Conservation (phyloP, 2,113 vertebrate species). For the Nerophis ophidion region DNA sequence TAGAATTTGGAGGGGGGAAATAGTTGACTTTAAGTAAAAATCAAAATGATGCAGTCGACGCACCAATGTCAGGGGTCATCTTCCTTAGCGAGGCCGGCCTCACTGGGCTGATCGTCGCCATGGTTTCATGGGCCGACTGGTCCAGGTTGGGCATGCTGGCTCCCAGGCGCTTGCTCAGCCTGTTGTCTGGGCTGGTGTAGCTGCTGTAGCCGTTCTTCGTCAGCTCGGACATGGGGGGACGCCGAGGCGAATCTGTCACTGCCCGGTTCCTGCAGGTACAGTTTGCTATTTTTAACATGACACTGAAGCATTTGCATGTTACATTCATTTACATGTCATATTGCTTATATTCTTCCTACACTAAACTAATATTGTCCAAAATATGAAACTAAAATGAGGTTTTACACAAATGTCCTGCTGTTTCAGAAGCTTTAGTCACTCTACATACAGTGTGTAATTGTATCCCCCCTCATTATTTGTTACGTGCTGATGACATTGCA, state of each 20-base stretch:
- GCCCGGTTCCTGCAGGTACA: slow-evolving; percentile 62
- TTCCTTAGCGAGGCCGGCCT: slow-evolving; percentile 71
- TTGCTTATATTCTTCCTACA: neutral
- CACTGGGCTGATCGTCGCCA: slow-evolving; percentile 22
- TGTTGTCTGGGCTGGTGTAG: slow-evolving; percentile 34
- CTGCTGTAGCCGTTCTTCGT: slow-evolving; percentile 58
- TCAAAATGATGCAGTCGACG: neutral
- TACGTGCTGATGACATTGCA: slow-evolving; percentile 26
- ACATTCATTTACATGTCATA: neutral
- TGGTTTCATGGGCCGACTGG: slow-evolving; percentile 47
- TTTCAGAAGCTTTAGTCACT: neutral
- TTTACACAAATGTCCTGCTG: neutral
- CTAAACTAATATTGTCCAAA: neutral
- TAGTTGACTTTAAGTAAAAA: neutral
- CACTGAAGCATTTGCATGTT: neutral
- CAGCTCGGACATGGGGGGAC: slow-evolving; percentile 76
- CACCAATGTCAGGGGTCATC: slow-evolving; percentile 40
- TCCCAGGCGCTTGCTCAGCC: slow-evolving; percentile 76
- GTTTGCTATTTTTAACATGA: too few species aligned
- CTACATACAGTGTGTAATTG: neutral
- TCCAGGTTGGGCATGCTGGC: slow-evolving; percentile 87
- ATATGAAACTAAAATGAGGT: neutral
- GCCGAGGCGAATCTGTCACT: slow-evolving; percentile 67
- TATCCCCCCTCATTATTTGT: neutral
- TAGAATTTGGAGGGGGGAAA: slow-evolving; percentile 35